Conservation (phyloP, 2,888 invertebrate species). For the Calliscelio sp. region DNA sequence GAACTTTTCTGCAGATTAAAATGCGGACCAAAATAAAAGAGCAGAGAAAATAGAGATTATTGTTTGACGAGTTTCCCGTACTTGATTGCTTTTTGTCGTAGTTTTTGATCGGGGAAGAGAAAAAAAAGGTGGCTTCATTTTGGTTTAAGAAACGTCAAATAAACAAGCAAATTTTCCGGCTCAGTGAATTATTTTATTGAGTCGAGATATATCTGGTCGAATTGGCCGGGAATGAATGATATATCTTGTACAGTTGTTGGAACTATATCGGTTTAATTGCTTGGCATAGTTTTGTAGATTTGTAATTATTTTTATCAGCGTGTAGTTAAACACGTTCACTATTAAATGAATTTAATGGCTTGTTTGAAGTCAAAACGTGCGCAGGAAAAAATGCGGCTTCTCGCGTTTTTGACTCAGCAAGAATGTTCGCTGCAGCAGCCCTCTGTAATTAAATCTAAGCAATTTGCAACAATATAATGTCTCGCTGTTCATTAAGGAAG, state of each 20-base stretch:
- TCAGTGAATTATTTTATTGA: conserved; percentile 50
- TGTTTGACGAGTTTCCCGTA: not conserved
- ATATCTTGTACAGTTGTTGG: conserved; percentile 44
- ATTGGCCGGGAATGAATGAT: conserved; percentile 30
- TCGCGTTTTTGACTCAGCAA: too few species aligned
- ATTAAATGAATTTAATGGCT: conserved; percentile 17
- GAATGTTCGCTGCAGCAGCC: not conserved
- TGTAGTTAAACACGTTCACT: conserved; percentile 17
- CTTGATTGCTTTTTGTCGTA: not conserved
- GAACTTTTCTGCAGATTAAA: too few species aligned
- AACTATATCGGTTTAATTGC: conserved; percentile 45
- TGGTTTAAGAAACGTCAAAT: conserved; percentile 23
- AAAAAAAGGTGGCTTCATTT: not conserved
- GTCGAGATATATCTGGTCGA: conserved; percentile 31
- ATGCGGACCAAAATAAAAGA: not conserved
- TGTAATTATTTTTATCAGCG: conserved; percentile 43
- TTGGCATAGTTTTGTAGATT: conserved; percentile 45
- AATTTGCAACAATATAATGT: conserved; percentile 14
- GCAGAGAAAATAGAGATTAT: not conserved
- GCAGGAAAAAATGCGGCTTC: conserved; percentile 4
- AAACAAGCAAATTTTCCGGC: conserved; percentile 40
- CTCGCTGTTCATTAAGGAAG: not conserved
- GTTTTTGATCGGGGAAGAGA: too few species aligned
- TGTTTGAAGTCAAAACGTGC: conserved; percentile 10
- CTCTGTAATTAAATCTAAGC: conserved; percentile 25